phyloP scores from a whole-genome alignment of 1,140 invertebrate genomes.

The Sminthurinus signatus region DNA sequence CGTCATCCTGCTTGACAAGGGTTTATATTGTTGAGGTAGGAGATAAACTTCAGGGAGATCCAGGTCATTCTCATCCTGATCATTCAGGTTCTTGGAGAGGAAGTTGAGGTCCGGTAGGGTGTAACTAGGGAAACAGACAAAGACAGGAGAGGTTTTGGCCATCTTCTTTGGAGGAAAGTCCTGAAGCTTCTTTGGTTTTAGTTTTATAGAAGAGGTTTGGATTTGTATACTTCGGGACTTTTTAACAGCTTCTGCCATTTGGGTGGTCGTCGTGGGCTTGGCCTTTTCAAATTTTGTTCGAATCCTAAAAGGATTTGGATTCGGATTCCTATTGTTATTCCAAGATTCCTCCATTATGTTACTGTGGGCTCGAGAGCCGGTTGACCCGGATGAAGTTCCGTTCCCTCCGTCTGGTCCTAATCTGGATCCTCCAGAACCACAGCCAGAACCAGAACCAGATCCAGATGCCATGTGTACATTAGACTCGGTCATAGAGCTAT shows the following conservation, averaged over 20 bases:
- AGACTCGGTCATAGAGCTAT: slow-evolving; percentile 12
- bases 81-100: slow-evolving; percentile 49
- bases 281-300: slow-evolving; percentile 4
- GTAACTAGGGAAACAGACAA: slow-evolving; percentile 87
- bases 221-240: slow-evolving; percentile 35
- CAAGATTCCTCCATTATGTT: slow-evolving; percentile 33
- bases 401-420: background rate
- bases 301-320: slow-evolving; percentile 11
- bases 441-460: background rate
- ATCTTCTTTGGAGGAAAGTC: background rate
- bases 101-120: slow-evolving; percentile 81
- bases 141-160: slow-evolving; percentile 55
- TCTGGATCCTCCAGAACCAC: too few species aligned
- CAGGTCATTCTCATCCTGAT: background rate
- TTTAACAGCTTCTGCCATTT: slow-evolving; percentile 32
- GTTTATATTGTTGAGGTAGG: slow-evolving; percentile 50
- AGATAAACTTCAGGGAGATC: slow-evolving; percentile 50
- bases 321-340: slow-evolving; percentile 34
- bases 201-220: slow-evolving; percentile 30
- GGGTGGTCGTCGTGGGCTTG: slow-evolving; percentile 18
- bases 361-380: background rate
- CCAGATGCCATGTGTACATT: slow-evolving; percentile 1
- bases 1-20: slow-evolving; percentile 36
- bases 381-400: background rate
- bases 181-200: slow-evolving; percentile 5